Conservation (phyloP, 35 echinoderm and acorn worm species). For the Lytechinus pictus region DNA sequence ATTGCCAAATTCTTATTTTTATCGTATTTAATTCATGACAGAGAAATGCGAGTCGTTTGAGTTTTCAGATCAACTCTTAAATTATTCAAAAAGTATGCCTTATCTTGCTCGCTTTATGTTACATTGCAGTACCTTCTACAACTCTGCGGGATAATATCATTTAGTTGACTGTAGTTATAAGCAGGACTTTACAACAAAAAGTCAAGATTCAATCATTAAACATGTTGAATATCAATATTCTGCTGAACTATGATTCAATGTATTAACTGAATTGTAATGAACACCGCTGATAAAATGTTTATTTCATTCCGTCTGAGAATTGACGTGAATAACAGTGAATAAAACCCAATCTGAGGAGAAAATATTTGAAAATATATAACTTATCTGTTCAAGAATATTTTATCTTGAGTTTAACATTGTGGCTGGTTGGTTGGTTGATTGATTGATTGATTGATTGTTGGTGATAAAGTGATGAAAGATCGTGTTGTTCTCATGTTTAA, state of each 20-base stretch:
- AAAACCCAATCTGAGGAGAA: not conserved
- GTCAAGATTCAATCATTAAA: not conserved
- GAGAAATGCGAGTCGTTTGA: not conserved
- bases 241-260: too few species aligned
- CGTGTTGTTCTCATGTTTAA: too few species aligned
- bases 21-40: not conserved
- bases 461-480: not conserved
- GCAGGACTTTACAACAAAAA: not conserved
- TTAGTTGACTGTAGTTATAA: not conserved
- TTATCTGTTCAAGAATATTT: not conserved
- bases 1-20: constrained; percentile 5
- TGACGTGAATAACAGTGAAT: not conserved
- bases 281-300: not conserved
- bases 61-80: constrained; percentile 5
- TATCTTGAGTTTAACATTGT: not conserved
- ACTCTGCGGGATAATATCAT: not conserved
- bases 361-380: not conserved
- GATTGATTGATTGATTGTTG: too few species aligned
- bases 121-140: not conserved
- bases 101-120: not conserved
- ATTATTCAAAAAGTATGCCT: not conserved
- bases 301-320: not conserved
- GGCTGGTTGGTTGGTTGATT: not conserved
- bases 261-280: not conserved
- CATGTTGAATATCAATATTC: too few species aligned